phyloP scores from a whole-genome alignment of 2,888 invertebrate genomes.

The Oasisia sp. region DNA sequence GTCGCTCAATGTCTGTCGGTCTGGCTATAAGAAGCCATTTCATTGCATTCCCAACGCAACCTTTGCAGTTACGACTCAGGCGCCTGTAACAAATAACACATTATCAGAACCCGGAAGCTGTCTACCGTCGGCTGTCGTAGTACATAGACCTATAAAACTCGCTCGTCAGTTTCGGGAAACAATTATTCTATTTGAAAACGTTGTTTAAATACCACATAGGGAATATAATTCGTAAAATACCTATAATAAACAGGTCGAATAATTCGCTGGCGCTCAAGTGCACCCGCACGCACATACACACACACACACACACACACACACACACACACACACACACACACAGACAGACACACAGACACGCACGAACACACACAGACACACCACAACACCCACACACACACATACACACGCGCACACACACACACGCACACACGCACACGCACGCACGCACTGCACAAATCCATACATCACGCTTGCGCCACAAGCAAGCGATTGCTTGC shows the following conservation, averaged over 20 bases:
- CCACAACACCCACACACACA: no score
- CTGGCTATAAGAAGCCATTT: not conserved
- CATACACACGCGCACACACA: no score
- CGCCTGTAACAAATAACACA: not conserved
- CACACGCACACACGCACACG: no score
- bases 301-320: no score
- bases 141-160: not conserved
- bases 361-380: no score
- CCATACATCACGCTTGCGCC: no score
- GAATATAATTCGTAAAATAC: not conserved
- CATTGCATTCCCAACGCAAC: not conserved
- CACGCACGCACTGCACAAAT: no score
- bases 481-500: no score
- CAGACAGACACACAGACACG: no score
- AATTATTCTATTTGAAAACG: not conserved
- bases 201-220: not conserved
- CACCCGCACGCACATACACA: no score
- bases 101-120: not conserved
- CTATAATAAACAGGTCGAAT: not conserved
- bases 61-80: not conserved
- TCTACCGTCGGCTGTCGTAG: not conserved
- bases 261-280: no score
- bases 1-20: not conserved
- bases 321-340: no score
- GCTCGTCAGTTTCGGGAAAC: not conserved